Conservation (phyloP, 2,888 invertebrate species). For the Monopis laevigella region DNA sequence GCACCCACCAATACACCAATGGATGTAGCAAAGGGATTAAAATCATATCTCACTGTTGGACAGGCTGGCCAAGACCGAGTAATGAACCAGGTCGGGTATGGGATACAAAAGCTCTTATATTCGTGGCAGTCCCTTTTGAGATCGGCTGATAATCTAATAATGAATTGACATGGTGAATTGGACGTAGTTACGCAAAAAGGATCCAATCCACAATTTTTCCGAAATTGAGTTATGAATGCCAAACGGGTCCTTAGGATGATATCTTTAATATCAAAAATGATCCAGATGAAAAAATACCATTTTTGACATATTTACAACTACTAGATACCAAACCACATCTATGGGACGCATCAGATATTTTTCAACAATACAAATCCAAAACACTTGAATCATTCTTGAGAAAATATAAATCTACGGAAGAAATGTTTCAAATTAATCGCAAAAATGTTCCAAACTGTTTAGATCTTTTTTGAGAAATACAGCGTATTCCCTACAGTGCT, state of each 20-base stretch:
- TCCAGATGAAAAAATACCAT: not conserved
- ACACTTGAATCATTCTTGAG: slow-evolving; percentile 12
- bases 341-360: slow-evolving; percentile 5
- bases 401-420: slow-evolving; percentile 9
- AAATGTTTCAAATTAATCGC: slow-evolving; percentile 12
- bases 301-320: not conserved
- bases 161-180: too few relatives aligned
- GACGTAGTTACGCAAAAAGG: slow-evolving; percentile 8
- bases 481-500: not conserved
- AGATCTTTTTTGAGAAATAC: not conserved
- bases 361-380: slow-evolving; percentile 10
- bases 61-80: too few relatives aligned
- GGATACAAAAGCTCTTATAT: too few relatives aligned
- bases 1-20: too few relatives aligned
- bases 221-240: not conserved
- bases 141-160: too few relatives aligned
- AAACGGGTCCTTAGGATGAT: slow-evolving; percentile 5
- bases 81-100: too few relatives aligned
- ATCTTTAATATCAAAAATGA: slow-evolving; percentile 7
- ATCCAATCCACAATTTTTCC: slow-evolving; percentile 4
- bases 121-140: too few relatives aligned
- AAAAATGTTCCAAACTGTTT: not conserved
- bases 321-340: slow-evolving; percentile 7
- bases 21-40: too few relatives aligned
- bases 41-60: too few relatives aligned